Percentiles rank a stretch among this genome's conserved stretches.
These are phyloP conservation scores for Rhyacophila evoluta DNA, from an alignment of 2,888 invertebrate genomes.

Conservation along the genomic window DNA sequence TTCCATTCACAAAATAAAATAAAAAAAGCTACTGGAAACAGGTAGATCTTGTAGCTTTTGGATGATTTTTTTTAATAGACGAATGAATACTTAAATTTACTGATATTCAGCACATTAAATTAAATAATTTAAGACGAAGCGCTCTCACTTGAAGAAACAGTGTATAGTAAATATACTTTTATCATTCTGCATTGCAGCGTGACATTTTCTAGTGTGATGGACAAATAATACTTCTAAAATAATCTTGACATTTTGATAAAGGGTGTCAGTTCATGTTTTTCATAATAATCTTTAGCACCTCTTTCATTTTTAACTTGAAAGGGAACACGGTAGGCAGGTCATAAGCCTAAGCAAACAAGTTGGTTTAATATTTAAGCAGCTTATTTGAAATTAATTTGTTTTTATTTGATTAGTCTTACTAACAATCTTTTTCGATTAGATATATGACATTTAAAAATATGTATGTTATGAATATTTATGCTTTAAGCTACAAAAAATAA, in stretches of 20 bases:
- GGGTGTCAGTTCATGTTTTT: neutral
- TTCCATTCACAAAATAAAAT: no score
- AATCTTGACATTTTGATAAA: constrained; percentile 15
- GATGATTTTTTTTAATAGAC: no score
- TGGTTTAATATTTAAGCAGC: constrained; percentile 3
- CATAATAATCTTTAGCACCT: constrained; percentile 1
- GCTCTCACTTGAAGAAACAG: neutral
- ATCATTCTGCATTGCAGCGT: neutral
- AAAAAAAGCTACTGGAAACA: no score
- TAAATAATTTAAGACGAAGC: neutral
- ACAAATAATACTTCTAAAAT: neutral
- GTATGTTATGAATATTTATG: no score
- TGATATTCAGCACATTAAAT: no score
- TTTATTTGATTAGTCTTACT: neutral
- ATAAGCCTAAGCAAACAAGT: constrained; percentile 11
- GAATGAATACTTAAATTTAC: no score
- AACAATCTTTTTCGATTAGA: neutral
- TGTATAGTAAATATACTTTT: neutral
- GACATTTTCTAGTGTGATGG: neutral
- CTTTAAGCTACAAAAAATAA: no score
- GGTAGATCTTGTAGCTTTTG: no score
- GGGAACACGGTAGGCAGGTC: neutral
- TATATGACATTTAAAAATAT: no score
- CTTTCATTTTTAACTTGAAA: neutral
- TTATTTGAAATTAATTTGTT: neutral